phyloP scores from a whole-genome alignment of 92 coral and sea anemone genomes.

The Bergia sp. region DNA sequence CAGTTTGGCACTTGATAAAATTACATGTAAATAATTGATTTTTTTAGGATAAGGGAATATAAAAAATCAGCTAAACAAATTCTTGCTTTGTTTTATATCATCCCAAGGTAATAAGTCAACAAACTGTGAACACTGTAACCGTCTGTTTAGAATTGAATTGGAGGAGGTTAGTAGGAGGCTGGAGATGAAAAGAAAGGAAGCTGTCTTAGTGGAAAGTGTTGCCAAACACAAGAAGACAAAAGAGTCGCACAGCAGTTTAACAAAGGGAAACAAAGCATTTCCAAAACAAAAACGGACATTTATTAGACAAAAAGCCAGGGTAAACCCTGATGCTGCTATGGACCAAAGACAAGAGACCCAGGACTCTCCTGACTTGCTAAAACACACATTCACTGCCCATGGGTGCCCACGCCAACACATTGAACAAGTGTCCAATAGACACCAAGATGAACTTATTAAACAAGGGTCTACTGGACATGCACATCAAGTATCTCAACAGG shows the following conservation, averaged over 20 bases:
- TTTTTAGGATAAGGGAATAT: neutral
- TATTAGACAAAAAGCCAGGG: neutral
- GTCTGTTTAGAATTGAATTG: slow-evolving; percentile 17
- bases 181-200: slow-evolving; percentile 23
- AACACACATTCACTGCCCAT: neutral
- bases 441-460: neutral
- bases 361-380: neutral
- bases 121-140: slow-evolving; percentile 46
- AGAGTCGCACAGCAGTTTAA: neutral
- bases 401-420: neutral
- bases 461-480: neutral
- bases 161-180: slow-evolving; percentile 23
- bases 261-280: neutral
- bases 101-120: slow-evolving; percentile 29
- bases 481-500: neutral
- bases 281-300: neutral
- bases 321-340: neutral
- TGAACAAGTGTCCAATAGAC: neutral
- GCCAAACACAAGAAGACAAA: slow-evolving; percentile 26
- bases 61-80: neutral
- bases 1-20: too few species aligned
- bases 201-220: slow-evolving; percentile 10
- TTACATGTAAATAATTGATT: too few species aligned
- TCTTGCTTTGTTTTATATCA: neutral
- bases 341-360: neutral